These are phyloP conservation scores for Morus bassanus DNA, from an alignment of 2,797 vertebrate genomes.

Conservation along the genomic window DNA sequence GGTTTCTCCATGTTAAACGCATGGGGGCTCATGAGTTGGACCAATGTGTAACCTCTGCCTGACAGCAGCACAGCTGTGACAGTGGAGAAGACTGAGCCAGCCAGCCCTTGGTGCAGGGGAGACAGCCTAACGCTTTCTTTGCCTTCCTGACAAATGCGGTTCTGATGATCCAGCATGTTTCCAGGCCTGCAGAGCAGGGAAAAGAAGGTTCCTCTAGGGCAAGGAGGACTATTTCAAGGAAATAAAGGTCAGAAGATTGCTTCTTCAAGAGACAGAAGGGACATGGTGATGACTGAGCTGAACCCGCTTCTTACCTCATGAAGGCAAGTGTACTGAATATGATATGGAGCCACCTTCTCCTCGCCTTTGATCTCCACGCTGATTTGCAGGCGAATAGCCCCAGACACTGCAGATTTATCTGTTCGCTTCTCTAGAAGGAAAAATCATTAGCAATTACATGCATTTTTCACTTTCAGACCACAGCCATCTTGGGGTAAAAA, in stretches of 20 bases:
- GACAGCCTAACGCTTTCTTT: neutral
- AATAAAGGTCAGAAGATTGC: neutral
- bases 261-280: neutral
- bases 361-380: constrained; percentile 98
- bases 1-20: neutral
- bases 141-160: neutral
- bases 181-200: neutral
- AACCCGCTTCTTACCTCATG: constrained; percentile 86
- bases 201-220: neutral
- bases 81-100: neutral
- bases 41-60: neutral
- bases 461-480: neutral
- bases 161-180: neutral
- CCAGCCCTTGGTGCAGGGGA: fast-evolving
- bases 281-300: neutral
- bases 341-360: constrained; percentile 97
- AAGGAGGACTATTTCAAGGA: neutral
- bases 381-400: constrained; percentile 97
- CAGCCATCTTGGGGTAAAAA: neutral
- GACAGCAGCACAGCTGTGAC: neutral
- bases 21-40: neutral
- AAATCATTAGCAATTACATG: neutral
- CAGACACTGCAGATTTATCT: constrained; percentile 96
- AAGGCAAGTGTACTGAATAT: constrained; percentile 95
- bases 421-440: constrained; percentile 90